Percentiles rank a stretch among this genome's conserved stretches.
These are phyloP conservation scores for Torymus aiolomorphi DNA, from an alignment of 2,888 invertebrate species.

Conservation along the genomic window DNA sequence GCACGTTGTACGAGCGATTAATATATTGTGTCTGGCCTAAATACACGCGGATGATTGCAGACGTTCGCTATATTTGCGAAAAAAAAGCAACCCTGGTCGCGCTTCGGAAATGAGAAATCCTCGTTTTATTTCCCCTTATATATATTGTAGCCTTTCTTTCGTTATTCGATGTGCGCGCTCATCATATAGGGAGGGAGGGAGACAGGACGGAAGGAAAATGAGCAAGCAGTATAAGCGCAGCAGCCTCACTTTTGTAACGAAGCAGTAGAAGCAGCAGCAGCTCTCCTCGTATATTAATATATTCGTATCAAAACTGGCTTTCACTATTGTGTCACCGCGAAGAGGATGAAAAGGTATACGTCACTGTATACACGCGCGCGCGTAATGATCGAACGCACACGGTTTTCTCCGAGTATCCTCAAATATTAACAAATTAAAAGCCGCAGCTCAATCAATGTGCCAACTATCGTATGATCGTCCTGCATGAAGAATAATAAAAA, in stretches of 20 bases:
- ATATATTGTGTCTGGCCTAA: conserved; percentile 23
- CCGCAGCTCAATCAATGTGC: conserved; percentile 61
- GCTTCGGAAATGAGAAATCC: conserved; percentile 12
- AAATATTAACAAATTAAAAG: no score
- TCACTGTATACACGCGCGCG: no score
- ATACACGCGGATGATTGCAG: background rate
- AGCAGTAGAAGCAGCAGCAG: background rate
- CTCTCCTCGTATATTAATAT: no score
- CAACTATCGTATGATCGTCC: conserved; percentile 62
- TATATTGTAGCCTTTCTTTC: no score
- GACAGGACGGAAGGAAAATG: conserved; percentile 4
- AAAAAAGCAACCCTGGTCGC: no score
- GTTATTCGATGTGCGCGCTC: no score
- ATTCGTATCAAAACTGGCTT: conserved; percentile 5
- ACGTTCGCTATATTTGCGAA: no score
- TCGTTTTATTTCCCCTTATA: no score
- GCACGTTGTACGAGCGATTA: background rate
- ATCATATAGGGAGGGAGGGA: background rate
- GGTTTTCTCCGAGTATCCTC: no score
- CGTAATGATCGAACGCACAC: no score
- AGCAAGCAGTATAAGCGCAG: conserved; percentile 2
- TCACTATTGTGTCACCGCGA: no score
- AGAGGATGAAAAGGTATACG: no score
- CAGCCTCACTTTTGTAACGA: conserved; percentile 33
- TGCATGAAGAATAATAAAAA: conserved; percentile 53